Evolutionary conservation across 2,113 vertebrate species (phyloP).

Genomic region (Notarius lentiginosus): DNA sequence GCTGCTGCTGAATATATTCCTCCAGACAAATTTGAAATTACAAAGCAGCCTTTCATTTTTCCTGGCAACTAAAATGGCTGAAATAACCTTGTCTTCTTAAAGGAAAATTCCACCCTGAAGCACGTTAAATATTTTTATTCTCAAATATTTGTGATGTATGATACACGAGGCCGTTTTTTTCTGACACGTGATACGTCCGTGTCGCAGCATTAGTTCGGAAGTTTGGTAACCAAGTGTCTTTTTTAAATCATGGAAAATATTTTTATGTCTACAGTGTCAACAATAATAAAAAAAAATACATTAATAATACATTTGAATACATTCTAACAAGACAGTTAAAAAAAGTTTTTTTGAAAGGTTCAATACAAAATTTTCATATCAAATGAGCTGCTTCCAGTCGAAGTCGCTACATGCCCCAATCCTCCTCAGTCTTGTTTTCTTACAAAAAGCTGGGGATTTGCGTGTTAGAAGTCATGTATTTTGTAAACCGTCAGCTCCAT

Average conservation of each 20-base stretch:
- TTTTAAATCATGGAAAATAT: background rate
- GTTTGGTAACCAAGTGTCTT: background rate
- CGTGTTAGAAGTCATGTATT: too few relatives aligned
- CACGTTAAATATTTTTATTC: background rate
- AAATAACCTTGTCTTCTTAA: background rate
- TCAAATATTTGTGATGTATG: background rate
- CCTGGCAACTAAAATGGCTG: constrained; percentile 26
- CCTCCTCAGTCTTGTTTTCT: too few relatives aligned
- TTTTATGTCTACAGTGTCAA: too few relatives aligned
- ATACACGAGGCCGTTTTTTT: too few relatives aligned
- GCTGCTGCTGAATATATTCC: constrained; percentile 28
- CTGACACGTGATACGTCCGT: too few relatives aligned
- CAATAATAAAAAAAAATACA: too few relatives aligned
- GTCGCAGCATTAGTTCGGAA: too few relatives aligned
- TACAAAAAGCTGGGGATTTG: too few relatives aligned
- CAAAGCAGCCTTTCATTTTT: constrained; percentile 31
- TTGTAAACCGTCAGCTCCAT: too few relatives aligned
- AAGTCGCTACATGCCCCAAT: too few relatives aligned
- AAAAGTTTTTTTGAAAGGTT: background rate
- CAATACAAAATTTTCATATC: background rate
- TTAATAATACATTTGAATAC: background rate
- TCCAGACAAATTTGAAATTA: constrained; percentile 47
- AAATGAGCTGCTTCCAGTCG: too few relatives aligned
- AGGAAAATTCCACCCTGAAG: background rate
- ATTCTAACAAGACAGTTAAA: background rate